Percentiles rank a stretch among this genome's conserved stretches.
Evolutionary conservation across 2,113 vertebrate species (phyloP).

Genomic region (Terrapene triunguis): DNA sequence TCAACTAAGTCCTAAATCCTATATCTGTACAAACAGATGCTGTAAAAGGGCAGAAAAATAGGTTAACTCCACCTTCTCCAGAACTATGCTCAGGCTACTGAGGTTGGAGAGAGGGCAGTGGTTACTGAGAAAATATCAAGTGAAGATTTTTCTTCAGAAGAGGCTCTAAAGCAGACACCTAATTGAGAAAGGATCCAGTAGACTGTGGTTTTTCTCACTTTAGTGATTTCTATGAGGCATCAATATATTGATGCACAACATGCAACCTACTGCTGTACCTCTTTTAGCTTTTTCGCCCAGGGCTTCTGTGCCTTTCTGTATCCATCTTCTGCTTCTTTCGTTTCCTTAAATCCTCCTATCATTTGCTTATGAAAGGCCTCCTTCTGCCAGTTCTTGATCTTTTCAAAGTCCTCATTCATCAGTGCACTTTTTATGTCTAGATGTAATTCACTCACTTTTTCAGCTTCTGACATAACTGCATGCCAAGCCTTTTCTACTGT

Average conservation of each 20-base stretch:
- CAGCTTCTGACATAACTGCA: constrained; percentile 93
- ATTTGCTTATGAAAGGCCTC: constrained; percentile 98
- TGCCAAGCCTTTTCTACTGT: constrained; percentile 94
- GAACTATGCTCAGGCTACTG: constrained; percentile 19
- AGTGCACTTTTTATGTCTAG: constrained; percentile 92
- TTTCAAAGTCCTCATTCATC: constrained; percentile 98
- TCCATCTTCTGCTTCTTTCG: constrained; percentile 95
- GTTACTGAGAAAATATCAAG: neutral
- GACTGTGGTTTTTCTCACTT: constrained; percentile 57
- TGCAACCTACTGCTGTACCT: constrained; percentile 84
- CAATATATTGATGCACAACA: constrained; percentile 55
- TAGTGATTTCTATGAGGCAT: constrained; percentile 31
- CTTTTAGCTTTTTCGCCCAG: constrained; percentile 99
- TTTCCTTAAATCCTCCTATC: constrained; percentile 98
- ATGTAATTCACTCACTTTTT: constrained; percentile 97
- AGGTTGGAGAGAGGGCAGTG: constrained; percentile 9
- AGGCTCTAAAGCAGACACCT: constrained; percentile 67
- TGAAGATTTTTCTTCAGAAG: constrained; percentile 59
- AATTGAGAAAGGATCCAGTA: constrained; percentile 70
- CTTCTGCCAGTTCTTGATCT: constrained; percentile 98
- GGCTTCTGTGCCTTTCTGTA: constrained; percentile 99
- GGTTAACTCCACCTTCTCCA: neutral
- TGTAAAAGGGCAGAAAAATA: neutral
- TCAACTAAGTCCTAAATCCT: neutral
- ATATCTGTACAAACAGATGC: neutral